Conservation (phyloP, 2,113 vertebrate genomes). For the Formicarius rufipectus region DNA sequence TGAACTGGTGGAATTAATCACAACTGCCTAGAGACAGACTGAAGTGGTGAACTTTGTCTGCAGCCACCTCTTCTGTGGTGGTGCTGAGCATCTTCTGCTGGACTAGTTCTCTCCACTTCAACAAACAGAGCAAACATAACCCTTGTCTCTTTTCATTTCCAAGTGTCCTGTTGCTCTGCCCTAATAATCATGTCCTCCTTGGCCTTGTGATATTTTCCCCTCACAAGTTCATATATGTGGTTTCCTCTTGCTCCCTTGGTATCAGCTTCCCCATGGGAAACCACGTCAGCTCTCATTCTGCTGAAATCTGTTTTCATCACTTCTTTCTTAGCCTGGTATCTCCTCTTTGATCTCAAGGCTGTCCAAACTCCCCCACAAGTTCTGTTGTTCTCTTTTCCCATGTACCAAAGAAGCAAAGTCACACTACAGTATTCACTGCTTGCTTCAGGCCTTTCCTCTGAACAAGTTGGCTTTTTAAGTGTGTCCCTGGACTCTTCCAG, state of each 20-base stretch:
- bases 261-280: background rate
- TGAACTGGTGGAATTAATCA: slow-evolving; percentile 10
- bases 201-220: background rate
- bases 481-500: background rate
- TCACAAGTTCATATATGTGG: background rate
- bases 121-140: background rate
- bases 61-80: background rate
- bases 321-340: background rate
- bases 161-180: background rate
- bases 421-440: background rate
- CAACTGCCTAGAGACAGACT: background rate
- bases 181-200: background rate
- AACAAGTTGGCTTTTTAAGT: background rate
- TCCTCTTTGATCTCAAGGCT: background rate
- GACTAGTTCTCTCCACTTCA: background rate
- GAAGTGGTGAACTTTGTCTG: background rate
- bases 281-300: background rate
- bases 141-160: background rate
- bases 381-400: background rate
- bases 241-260: background rate
- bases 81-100: background rate
- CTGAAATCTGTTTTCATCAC: background rate
- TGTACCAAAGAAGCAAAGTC: background rate
- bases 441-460: background rate
- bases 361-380: background rate